Evolutionary conservation across 2,113 vertebrate species (phyloP), one percentile per base, ranked within the genome.

Genomic region (Peromyscus leucopus): DNA sequence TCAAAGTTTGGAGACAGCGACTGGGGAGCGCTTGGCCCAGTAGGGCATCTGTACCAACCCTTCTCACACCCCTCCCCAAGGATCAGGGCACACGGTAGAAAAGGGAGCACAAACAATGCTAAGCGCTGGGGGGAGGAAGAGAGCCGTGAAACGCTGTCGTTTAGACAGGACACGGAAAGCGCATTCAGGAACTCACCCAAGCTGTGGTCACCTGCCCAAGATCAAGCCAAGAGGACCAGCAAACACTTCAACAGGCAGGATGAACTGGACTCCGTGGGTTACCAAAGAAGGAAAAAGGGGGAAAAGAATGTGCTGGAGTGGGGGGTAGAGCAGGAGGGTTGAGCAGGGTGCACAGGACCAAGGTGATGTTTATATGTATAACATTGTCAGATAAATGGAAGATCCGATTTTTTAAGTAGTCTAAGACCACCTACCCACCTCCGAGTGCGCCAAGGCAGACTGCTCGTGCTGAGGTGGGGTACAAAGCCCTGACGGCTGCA

Each of bases 381-480:
- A 31, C 65, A 65, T 5, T 48, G 39, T 48, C 84, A 36, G 67
- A 36, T 33, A 85, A 65, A 65, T 21, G 16, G 46, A 46, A 85
- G 39, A 19, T 42, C 42, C 28, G 10, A 2, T 42, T 16, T 63
- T 36, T n/a, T 16, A 24, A 24, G 10, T 51, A 71, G 31, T 33
- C 59, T 19, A 63, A 31, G n/a, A 84, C 11, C 36, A 65, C 65
- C 91, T 26, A 87, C n/a, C 24, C 13, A 63, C 39, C 24, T 63
- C 5, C 1, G 7, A 8, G n/a, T 16, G 31, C 1, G 10, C 33
- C 2, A 36, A 2, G 5, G 3, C 36, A 75, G 22, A 61, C 28
- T 26, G 31, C 1, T 2, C 21, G 36, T n/a, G 55, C 33, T 4
- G 4, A 61, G 2, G 17, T 15, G 10, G 28, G 48, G 5, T 26